phyloP scores from a whole-genome alignment of 2,888 invertebrate genomes.

The Leptarthrus brevirostris region DNA sequence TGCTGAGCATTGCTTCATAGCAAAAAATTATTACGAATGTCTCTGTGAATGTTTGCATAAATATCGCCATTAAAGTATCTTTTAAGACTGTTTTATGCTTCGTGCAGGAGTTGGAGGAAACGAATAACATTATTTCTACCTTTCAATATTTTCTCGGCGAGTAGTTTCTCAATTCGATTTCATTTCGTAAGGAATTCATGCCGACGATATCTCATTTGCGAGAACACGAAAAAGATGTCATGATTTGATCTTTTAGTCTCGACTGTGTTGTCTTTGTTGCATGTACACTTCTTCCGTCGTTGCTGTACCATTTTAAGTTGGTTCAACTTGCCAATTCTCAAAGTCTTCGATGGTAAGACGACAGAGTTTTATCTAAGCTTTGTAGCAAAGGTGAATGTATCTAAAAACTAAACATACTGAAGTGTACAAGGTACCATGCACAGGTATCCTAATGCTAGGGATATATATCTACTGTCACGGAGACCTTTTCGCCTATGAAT shows the following conservation, averaged over 20 bases:
- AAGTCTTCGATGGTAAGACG: not conserved
- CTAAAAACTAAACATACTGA: not conserved
- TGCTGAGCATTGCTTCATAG: not conserved
- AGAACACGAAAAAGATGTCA: slow-evolving; percentile 59
- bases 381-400: slow-evolving; percentile 13
- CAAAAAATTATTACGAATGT: slow-evolving; percentile 39
- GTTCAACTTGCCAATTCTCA: slow-evolving; percentile 10
- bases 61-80: slow-evolving; percentile 38
- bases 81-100: slow-evolving; percentile 15
- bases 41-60: slow-evolving; percentile 39
- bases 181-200: slow-evolving; percentile 41
- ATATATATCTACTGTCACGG: slow-evolving; percentile 31
- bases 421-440: slow-evolving; percentile 3
- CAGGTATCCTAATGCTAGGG: not conserved
- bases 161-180: slow-evolving; percentile 40
- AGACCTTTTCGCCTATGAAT: slow-evolving; percentile 15
- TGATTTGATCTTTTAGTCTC: slow-evolving; percentile 60
- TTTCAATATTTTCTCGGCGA: slow-evolving; percentile 37
- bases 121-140: slow-evolving; percentile 40
- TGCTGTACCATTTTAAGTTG: not conserved
- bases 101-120: slow-evolving; percentile 44
- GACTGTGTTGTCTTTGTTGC: slow-evolving; percentile 43
- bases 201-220: slow-evolving; percentile 51
- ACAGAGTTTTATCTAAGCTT: not conserved
- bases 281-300: slow-evolving; percentile 1